These are phyloP conservation scores for Micromesistius poutassou DNA, from an alignment of 2,797 vertebrate genomes.

Conservation along the genomic window DNA sequence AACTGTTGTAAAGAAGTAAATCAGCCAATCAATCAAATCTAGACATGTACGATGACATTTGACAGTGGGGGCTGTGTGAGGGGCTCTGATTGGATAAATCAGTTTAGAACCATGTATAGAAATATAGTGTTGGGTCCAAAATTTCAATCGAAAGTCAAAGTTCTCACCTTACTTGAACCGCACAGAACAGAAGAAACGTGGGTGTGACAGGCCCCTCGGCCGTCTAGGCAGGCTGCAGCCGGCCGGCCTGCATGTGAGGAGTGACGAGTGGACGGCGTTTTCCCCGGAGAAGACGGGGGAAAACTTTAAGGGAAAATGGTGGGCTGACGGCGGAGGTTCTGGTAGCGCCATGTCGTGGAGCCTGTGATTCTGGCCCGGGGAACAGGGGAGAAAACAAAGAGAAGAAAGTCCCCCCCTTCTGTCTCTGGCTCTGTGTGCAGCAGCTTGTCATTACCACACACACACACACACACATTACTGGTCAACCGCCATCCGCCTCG, in stretches of 20 bases:
- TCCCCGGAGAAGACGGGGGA: too few relatives aligned
- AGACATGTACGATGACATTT: slow-evolving; percentile 10
- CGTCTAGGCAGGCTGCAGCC: slow-evolving; percentile 40
- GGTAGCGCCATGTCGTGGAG: neutral
- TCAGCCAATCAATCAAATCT: slow-evolving; percentile 21
- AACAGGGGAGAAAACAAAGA: slow-evolving; percentile 8
- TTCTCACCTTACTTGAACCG: slow-evolving; percentile 43
- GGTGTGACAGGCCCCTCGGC: slow-evolving; percentile 36
- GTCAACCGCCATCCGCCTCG: slow-evolving; percentile 33
- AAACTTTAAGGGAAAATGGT: too few relatives aligned
- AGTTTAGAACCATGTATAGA: neutral
- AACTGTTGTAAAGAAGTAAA: slow-evolving; percentile 20
- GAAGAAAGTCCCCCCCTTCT: slow-evolving; percentile 30
- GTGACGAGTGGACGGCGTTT: slow-evolving; percentile 26
- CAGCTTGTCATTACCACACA: slow-evolving; percentile 46
- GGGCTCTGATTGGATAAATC: neutral
- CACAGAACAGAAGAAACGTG: slow-evolving; percentile 22
- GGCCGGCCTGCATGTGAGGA: slow-evolving; percentile 38
- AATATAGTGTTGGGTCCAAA: neutral
- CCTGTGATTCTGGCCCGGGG: neutral
- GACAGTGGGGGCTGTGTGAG: neutral
- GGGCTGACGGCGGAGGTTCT: neutral
- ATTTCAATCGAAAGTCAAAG: slow-evolving; percentile 6
- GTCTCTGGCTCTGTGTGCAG: slow-evolving; percentile 19
- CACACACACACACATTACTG: too few relatives aligned